Evolutionary conservation across 2,113 vertebrate species (phyloP), one percentile per base, ranked within the genome.

Genomic region (Catharus fuscescens): DNA sequence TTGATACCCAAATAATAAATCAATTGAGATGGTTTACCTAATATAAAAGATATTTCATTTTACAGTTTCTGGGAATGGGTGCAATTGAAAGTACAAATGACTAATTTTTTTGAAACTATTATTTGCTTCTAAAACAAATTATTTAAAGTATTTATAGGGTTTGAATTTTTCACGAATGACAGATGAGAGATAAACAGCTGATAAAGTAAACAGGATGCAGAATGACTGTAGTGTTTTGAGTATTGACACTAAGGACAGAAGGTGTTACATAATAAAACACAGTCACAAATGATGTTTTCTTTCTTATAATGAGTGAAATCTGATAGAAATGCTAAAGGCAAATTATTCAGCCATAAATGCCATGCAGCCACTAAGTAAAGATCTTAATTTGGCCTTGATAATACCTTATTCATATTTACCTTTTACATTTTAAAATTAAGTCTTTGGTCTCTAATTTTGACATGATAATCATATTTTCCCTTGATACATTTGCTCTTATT

Each of bases 251-350:
- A 91, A 95, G 88, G 78, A 93, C 83, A 97, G 79, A 70, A 95
- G 87, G 90, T 95, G 92, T 96, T 94, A 96, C 90, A 93, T 97
- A 97, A 97, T 96, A 97, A 97, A 97, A 80, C 87, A 96, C 77
- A 88, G 62, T 92, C 70, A 70, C 84, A 96, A 92, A 97, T 79
- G 21, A 94, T 70, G 74, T 26, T 97, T 88, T 80, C 80, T 80
- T 93, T 74, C 85, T 80, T 90, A 80, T 31, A 90, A 92, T 86
- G 92, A 94, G 95, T 91, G 87, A 97, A 97, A 97, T 91, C 73
- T 92, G 80, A 91, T 85, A 95, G 86, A 91, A 97, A 94, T 80
- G 40, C 90, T 88, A 90, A 93, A 95, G 93, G 78, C 60, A 93
- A 95, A 93, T 95, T 93, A 77, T 88, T 95, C 85, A 96, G 78